Percentiles rank a stretch among this genome's conserved stretches.
Evolutionary conservation across 2,888 invertebrate species (phyloP).

Genomic region (Hartigia nigra): DNA sequence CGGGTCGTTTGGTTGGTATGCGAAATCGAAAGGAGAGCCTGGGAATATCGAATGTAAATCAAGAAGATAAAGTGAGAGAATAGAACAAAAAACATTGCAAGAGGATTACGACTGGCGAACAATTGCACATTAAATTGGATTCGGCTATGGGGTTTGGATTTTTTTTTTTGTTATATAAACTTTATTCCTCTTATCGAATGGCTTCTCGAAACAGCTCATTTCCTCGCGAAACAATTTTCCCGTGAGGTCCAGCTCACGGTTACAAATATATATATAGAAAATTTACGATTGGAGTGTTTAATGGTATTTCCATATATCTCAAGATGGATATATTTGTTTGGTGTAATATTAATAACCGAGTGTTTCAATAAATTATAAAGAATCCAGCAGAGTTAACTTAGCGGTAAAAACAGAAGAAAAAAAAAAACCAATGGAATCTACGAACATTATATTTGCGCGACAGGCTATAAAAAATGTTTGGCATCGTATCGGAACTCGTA

Average conservation of each 20-base stretch:
- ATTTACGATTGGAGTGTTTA: no score
- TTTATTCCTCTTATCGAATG: neutral
- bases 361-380: no score
- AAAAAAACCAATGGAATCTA: neutral
- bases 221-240: neutral
- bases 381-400: no score
- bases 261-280: no score
- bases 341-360: no score
- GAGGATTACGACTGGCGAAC: constrained; percentile 4
- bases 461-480: neutral
- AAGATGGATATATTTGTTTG: no score
- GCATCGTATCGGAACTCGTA: constrained; percentile 29
- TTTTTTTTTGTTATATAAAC: neutral
- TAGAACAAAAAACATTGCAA: neutral
- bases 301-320: no score
- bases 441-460: constrained; percentile 5
- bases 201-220: constrained; percentile 4
- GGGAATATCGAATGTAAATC: constrained; percentile 13
- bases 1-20: neutral
- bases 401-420: no score
- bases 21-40: neutral
- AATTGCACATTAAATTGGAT: constrained; percentile 8
- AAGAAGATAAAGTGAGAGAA: neutral
- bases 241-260: neutral
- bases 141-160: neutral